Evolutionary conservation across 2,888 invertebrate species (phyloP).

Genomic region (Shargacucullia verbasci): DNA sequence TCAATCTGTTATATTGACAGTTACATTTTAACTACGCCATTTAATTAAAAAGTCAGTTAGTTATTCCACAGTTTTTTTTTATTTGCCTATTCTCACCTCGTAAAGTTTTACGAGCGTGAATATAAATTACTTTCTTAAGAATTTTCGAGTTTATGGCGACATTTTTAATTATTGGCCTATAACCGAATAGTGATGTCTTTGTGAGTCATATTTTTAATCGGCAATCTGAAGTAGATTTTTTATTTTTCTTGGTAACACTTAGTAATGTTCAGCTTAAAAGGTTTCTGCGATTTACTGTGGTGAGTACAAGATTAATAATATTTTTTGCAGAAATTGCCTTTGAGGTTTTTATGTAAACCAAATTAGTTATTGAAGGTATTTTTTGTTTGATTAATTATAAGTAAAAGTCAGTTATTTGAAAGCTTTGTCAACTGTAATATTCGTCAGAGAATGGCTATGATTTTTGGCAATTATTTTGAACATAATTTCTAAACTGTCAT

Average conservation of each 20-base stretch:
- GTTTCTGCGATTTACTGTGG: no score
- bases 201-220: slow-evolving; percentile 18
- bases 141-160: slow-evolving; percentile 39
- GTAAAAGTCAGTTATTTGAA: no score
- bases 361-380: no score
- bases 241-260: slow-evolving; percentile 9
- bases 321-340: no score
- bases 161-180: slow-evolving; percentile 50
- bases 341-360: no score
- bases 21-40: slow-evolving; percentile 33
- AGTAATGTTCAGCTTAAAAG: no score
- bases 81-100: slow-evolving; percentile 50
- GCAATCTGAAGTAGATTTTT: slow-evolving; percentile 8
- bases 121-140: slow-evolving; percentile 55
- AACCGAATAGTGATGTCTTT: slow-evolving; percentile 10
- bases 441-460: no score
- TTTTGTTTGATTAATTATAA: no score
- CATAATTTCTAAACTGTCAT: no score
- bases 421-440: no score
- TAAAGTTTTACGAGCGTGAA: slow-evolving; percentile 51
- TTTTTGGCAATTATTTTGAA: no score
- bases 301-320: no score
- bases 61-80: slow-evolving; percentile 44
- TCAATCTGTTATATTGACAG: slow-evolving; percentile 10
- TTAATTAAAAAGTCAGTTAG: slow-evolving; percentile 40